Evolutionary conservation across 1,140 invertebrate genomes (phyloP), one percentile per base, ranked within the genome.

Genomic region (Nomia melanderi): DNA sequence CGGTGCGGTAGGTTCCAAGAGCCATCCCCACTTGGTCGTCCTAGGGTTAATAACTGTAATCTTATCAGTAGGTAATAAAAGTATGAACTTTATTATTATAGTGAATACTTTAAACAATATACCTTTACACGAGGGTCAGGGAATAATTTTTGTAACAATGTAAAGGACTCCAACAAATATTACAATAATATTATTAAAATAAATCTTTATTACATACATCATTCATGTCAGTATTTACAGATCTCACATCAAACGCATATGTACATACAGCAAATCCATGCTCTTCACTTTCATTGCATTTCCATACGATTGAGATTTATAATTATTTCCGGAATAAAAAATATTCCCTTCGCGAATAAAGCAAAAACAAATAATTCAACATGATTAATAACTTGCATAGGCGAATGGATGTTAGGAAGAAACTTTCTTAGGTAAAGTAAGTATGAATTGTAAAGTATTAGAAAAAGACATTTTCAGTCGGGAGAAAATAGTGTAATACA

Each of bases 181-280:
- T 5, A 50, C 36, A 54, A 56, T 67, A 47, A 50, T 67, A 57
- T 74, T 84, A 84, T 72, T 79, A 84, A 84, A 84, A 84, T 84
- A 84, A 77, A 81, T 77, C 66, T 84, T 84, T 84, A 84, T 84
- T 84, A 79, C 59, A 72, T 67, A 74, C n/a, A 70, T 79, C 33
- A 54, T 84, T 83, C 66, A 53, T 80, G 73, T 66, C 56, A 72
- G 53, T 84, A 84, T 84, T 73, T 84, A 83, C 83, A 84, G 67
- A 77, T 83, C 67, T 83, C 25, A 47, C 50, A 33, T 69, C 41
- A 77, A 80, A 77, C 54, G 25, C 20, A 67, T 77, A 80, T 74
- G 20, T 84, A 80, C 83, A 57, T 77, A 64, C 78, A 84, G 36
- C 23, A 66, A n/a, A 14, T 75, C 70, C 65, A 41, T 47, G 69